Percentiles rank a stretch among this genome's conserved stretches.
Evolutionary conservation across 1,140 invertebrate species (phyloP).

Genomic region (Agrypnia vestita): DNA sequence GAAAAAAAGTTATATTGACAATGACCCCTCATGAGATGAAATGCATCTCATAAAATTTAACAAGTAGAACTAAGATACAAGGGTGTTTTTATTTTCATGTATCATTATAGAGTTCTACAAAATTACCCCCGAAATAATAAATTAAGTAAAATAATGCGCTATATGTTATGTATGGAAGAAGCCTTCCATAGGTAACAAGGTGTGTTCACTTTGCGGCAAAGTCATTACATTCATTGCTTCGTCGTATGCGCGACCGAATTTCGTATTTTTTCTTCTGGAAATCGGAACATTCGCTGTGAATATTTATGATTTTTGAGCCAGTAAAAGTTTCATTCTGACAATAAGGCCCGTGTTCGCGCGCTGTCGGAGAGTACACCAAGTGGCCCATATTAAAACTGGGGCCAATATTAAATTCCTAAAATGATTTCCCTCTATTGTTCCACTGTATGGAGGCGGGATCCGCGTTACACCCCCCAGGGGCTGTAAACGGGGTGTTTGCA

Average conservation of each 20-base stretch:
- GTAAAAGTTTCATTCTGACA: conserved; percentile 49
- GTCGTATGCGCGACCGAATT: background rate
- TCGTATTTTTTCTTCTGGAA: conserved; percentile 12
- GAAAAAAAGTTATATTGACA: no score
- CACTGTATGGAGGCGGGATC: background rate
- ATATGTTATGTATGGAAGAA: no score
- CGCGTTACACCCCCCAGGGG: conserved; percentile 27
- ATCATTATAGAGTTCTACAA: no score
- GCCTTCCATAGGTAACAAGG: no score
- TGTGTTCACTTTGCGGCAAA: no score
- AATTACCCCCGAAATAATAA: no score
- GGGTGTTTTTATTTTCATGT: no score
- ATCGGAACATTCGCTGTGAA: conserved; percentile 17
- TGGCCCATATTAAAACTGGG: conserved; percentile 55
- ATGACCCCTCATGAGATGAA: no score
- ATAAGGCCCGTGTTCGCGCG: conserved; percentile 32
- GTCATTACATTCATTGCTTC: background rate
- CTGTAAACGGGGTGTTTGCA: conserved; percentile 36
- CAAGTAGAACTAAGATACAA: no score
- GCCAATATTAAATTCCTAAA: conserved; percentile 60
- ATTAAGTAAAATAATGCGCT: no score
- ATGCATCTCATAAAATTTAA: no score
- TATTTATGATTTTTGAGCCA: conserved; percentile 37
- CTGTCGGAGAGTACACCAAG: conserved; percentile 50
- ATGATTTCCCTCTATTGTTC: conserved; percentile 59